phyloP scores from a whole-genome alignment of 2,113 vertebrate genomes.

The Stegastes partitus region DNA sequence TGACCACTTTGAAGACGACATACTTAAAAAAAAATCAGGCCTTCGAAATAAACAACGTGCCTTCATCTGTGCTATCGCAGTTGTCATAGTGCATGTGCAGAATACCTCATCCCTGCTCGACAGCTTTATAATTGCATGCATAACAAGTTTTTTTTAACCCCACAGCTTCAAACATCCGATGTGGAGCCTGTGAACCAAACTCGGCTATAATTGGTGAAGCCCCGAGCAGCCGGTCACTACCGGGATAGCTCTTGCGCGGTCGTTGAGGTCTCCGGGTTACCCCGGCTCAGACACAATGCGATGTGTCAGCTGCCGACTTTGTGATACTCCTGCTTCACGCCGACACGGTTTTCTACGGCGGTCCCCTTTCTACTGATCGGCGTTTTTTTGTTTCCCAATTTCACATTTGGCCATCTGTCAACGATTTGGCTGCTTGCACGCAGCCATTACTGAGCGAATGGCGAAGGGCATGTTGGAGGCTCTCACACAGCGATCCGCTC shows the following conservation, averaged over 20 bases:
- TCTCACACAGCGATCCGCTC: conserved; percentile 65
- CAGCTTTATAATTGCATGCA: conserved; percentile 25
- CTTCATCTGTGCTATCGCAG: conserved; percentile 64
- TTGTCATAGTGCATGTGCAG: conserved; percentile 63
- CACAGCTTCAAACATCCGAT: conserved; percentile 36
- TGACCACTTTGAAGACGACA: conserved; percentile 68
- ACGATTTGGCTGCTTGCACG: conserved; percentile 60
- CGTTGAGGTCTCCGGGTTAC: conserved; percentile 75
- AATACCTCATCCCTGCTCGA: conserved; percentile 35
- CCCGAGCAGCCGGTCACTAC: conserved; percentile 73
- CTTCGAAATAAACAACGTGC: conserved; percentile 67
- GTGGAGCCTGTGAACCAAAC: conserved; percentile 52
- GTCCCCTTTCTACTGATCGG: conserved; percentile 13
- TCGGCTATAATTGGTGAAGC: conserved; percentile 65
- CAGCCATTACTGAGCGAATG: conserved; percentile 78
- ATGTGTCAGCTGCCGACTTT: conserved; percentile 76
- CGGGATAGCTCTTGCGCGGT: conserved; percentile 74
- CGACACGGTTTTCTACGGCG: conserved; percentile 17
- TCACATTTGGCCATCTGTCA: conserved; percentile 74
- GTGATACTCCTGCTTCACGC: conserved; percentile 40
- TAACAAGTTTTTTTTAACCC: conserved; percentile 57
- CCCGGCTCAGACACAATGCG: conserved; percentile 76
- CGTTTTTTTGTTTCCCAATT: conserved; percentile 61
- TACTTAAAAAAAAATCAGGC: conserved; percentile 56
- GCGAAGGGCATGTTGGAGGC: conserved; percentile 71